These are phyloP conservation scores for Sinonovacula constricta DNA, from an alignment of 1,140 invertebrate genomes.

Conservation along the genomic window DNA sequence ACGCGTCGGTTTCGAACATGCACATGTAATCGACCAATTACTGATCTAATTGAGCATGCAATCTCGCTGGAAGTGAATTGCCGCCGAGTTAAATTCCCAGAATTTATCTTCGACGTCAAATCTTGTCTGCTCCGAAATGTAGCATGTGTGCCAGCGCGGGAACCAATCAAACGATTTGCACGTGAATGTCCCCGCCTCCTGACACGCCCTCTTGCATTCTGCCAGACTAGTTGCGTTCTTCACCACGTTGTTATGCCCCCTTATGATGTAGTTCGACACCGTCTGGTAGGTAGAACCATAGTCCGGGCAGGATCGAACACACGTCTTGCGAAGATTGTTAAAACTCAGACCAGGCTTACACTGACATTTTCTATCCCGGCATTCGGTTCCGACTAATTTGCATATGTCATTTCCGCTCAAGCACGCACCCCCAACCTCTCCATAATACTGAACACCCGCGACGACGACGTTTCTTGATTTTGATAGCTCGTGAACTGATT, in stretches of 20 bases:
- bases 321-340: not conserved
- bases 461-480: no score
- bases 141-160: conserved; percentile 17
- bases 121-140: not conserved
- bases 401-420: conserved; percentile 4
- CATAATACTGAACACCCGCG: conserved; percentile 9
- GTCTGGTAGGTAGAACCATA: conserved; percentile 41
- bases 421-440: conserved; percentile 12
- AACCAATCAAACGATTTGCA: conserved; percentile 37
- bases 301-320: not conserved
- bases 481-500: no score
- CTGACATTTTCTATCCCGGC: conserved; percentile 18
- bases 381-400: conserved; percentile 3
- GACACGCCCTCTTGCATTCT: conserved; percentile 11
- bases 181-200: not conserved
- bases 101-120: not conserved
- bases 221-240: not conserved
- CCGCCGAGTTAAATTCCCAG: conserved; percentile 33
- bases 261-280: conserved; percentile 12
- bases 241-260: conserved; percentile 17
- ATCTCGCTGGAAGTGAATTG: conserved; percentile 35
- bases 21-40: no score
- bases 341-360: conserved; percentile 26
- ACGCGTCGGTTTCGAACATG: no score
- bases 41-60: no score